Percentiles rank a stretch among this genome's conserved stretches.
Evolutionary conservation across 2,113 vertebrate genomes (phyloP).

Genomic region (Nothocercus julius): DNA sequence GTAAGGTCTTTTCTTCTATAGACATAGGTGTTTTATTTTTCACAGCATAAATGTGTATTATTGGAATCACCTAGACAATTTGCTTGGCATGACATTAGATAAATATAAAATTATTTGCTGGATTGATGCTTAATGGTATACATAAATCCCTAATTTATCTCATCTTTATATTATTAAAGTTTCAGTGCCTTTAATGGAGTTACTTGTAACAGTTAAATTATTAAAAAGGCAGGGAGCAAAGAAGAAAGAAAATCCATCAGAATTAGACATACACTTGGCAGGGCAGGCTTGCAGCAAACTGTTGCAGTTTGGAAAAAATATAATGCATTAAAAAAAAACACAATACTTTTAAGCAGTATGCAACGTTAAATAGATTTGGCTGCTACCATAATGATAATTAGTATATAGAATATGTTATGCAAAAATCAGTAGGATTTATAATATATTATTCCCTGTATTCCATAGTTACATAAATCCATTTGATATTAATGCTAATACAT

Average conservation of each 20-base stretch:
- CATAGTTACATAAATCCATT: not conserved
- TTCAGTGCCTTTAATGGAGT: not conserved
- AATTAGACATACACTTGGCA: not conserved
- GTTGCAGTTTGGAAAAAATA: not conserved
- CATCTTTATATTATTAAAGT: not conserved
- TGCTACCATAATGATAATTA: not conserved
- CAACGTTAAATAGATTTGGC: not conserved
- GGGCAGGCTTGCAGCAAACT: not conserved
- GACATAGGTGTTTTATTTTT: not conserved
- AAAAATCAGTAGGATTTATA: not conserved
- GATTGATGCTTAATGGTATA: not conserved
- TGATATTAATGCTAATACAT: not conserved
- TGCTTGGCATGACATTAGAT: not conserved
- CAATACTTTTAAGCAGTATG: not conserved
- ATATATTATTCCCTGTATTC: not conserved
- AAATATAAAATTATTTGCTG: not conserved
- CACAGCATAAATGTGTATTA: accelerated
- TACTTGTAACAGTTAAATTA: not conserved
- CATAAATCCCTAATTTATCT: not conserved
- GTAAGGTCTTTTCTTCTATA: not conserved
- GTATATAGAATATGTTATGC: not conserved
- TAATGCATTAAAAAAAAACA: not conserved
- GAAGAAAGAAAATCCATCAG: not conserved
- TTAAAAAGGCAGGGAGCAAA: not conserved
- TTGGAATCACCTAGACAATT: conserved; percentile 17